Conservation (phyloP, 1,140 invertebrate genomes). For the Lepidurus couesii region DNA sequence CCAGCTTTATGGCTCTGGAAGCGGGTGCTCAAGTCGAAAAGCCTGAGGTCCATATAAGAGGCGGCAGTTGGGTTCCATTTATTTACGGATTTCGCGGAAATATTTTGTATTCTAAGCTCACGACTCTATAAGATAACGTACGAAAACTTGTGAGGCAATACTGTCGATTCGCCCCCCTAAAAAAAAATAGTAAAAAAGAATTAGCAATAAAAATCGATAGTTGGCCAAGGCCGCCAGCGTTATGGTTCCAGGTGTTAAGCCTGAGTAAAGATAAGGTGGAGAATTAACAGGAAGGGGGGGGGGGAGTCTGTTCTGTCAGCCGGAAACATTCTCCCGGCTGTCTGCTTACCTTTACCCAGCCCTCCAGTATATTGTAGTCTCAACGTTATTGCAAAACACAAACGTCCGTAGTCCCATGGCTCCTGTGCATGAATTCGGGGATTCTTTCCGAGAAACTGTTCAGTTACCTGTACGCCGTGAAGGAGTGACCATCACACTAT, state of each 20-base stretch:
- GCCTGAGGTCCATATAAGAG: background rate
- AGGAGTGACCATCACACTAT: background rate
- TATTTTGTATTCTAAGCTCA: background rate
- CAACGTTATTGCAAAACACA: slow-evolving; percentile 10
- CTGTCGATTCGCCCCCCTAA: background rate
- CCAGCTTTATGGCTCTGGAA: background rate
- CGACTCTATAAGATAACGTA: background rate
- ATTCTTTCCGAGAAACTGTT: slow-evolving; percentile 3
- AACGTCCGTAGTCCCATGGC: background rate
- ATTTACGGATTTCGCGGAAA: too few species aligned
- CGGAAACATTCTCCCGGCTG: background rate
- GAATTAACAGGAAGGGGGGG: slow-evolving; percentile 1
- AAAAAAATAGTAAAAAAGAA: background rate
- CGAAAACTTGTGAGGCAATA: background rate
- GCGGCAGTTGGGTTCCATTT: too few species aligned
- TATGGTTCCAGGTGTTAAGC: slow-evolving; percentile 21
- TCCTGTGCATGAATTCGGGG: background rate
- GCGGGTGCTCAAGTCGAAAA: background rate
- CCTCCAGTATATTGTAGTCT: background rate
- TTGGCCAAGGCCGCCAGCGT: slow-evolving; percentile 16
- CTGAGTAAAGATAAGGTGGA: background rate
- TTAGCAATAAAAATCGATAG: background rate
- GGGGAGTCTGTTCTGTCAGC: background rate
- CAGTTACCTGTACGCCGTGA: background rate
- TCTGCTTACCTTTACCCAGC: background rate